Base-by-base conservation (phyloP, 2,888 invertebrate species). In the Ferrisia virgata region DNA sequence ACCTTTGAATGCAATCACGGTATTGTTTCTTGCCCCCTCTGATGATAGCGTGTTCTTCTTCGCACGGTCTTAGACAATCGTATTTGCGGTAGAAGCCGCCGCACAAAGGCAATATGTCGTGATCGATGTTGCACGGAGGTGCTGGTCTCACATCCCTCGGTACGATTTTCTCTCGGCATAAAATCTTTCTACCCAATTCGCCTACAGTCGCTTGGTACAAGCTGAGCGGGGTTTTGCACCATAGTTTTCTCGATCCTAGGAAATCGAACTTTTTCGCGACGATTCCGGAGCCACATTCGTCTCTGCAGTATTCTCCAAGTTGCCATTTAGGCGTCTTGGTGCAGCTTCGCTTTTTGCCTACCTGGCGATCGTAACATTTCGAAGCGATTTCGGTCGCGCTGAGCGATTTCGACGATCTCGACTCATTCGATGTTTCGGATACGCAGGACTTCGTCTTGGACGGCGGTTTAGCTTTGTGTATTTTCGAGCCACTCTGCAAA, bases 141-240 rank as follows among this genome's bases (percentile, higher is more conserved):
- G 22, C 58, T n/a, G 82, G 58, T 36, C 18, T 58, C 22, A 82
- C 64, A 58, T 82, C 82, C 36, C 82, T 31, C 6, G 64, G 64
- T 25, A 82, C 64, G 58, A 39, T 33, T 13, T 36, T 15, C 28
- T 82, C 82, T 31, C 82, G 64, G 40, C 82, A 82, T 25, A 82
- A 39, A 11, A 82, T 82, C 64, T 82, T 64, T n/a, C 82, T 53
- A 2, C 58, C 82, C 15, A 82, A 25, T 36, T 82, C 82, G 18
- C 82, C 82, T 2, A 82, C 58, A 1, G 82, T 82, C 64, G 82
- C 82, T 36, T 82, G 82, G 25, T 82, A 82, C 82, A 82, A 36
- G 25, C 53, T 36, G 25, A 82, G 82, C 2, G 82, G 82, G 6
- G 82, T 82, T 36, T 64, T 82, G 40, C 82, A 82, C 82, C 82